Percentiles rank a stretch among this genome's conserved stretches.
These are phyloP conservation scores for Procambarus virginalis DNA, from an alignment of 1,140 invertebrate species.

Conservation along the genomic window DNA sequence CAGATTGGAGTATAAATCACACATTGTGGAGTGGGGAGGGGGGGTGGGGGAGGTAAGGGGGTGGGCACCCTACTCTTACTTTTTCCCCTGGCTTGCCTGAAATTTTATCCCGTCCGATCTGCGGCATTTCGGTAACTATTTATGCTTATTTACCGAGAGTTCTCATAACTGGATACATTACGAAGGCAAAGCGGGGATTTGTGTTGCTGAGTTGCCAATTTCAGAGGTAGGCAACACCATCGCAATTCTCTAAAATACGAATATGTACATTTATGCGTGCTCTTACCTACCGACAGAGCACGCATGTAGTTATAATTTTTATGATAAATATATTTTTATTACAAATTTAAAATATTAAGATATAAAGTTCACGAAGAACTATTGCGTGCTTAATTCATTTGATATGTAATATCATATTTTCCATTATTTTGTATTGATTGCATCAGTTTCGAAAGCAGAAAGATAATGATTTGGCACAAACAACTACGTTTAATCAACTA, in stretches of 20 bases:
- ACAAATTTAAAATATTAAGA: too few species aligned
- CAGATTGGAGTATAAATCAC: conserved; percentile 15
- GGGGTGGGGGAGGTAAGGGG: too few species aligned
- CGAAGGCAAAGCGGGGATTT: background rate
- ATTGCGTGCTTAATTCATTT: too few species aligned
- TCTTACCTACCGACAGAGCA: too few species aligned
- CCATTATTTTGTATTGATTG: too few species aligned
- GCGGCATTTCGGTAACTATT: background rate
- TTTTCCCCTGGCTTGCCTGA: background rate
- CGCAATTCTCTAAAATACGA: background rate
- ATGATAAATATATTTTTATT: too few species aligned
- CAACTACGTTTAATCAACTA: too few species aligned
- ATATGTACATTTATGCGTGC: background rate
- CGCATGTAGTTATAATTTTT: too few species aligned
- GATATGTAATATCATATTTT: too few species aligned
- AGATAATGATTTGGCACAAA: too few species aligned
- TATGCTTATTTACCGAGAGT: background rate
- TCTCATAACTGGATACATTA: background rate
- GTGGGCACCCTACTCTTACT: background rate
- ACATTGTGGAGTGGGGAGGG: background rate
- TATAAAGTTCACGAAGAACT: too few species aligned
- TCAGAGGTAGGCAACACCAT: background rate
- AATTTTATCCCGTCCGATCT: conserved; percentile 8
- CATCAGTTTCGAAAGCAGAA: too few species aligned
- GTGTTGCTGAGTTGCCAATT: background rate